These are phyloP conservation scores for Harpagifer antarcticus DNA, from an alignment of 2,797 vertebrate genomes.

Conservation along the genomic window DNA sequence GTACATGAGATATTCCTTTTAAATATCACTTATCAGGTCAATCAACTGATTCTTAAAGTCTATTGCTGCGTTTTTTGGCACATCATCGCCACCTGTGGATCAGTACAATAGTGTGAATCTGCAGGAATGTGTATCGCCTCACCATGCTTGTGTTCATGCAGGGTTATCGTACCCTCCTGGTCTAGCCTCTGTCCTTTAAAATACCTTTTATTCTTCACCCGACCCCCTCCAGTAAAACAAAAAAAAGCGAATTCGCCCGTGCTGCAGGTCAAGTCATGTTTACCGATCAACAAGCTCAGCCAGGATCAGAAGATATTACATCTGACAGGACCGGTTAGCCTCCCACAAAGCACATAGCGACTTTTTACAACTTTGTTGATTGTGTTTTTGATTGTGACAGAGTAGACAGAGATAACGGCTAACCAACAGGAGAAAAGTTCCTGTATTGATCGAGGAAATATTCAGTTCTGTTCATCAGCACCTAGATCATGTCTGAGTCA, in stretches of 20 bases:
- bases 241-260: constrained; percentile 19
- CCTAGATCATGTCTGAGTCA: not conserved
- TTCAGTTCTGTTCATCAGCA: constrained; percentile 23
- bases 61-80: not conserved
- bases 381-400: constrained; percentile 46
- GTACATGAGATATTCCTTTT: too few species aligned
- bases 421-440: constrained; percentile 2
- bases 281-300: constrained; percentile 37
- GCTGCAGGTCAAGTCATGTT: constrained; percentile 30
- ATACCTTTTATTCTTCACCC: constrained; percentile 7
- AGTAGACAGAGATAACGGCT: constrained; percentile 25
- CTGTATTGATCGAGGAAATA: too few species aligned
- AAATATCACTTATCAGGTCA: too few species aligned
- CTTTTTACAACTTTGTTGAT: constrained; percentile 18
- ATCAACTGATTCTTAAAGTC: not conserved
- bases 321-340: constrained; percentile 19
- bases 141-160: not conserved
- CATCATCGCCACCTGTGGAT: not conserved
- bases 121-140: not conserved
- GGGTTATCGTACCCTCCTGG: constrained; percentile 12
- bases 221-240: not conserved
- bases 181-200: constrained; percentile 11
- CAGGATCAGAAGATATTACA: constrained; percentile 16
- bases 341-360: constrained; percentile 5
- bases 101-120: not conserved